Conservation (phyloP, 2,888 invertebrate genomes). For the Mycalesis mineus region DNA sequence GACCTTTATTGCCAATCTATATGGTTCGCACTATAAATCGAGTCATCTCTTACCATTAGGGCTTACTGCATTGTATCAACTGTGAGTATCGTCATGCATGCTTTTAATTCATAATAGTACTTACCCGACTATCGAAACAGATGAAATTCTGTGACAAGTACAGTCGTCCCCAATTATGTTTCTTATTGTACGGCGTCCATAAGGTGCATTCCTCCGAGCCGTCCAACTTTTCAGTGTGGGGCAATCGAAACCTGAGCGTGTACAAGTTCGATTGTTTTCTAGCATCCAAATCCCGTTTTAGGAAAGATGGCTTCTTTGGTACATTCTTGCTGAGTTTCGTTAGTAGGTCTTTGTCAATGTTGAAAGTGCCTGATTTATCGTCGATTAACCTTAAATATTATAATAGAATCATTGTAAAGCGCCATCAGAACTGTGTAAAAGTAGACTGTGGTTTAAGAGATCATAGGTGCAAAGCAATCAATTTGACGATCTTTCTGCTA, state of each 20-base stretch:
- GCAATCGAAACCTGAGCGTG: constrained; percentile 89
- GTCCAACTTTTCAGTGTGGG: constrained; percentile 93
- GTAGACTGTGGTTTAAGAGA: too few relatives aligned
- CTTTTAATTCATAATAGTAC: too few relatives aligned
- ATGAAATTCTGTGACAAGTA: constrained; percentile 96
- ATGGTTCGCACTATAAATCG: too few relatives aligned
- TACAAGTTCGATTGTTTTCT: constrained; percentile 95
- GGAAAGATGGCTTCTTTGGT: constrained; percentile 92
- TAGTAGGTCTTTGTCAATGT: constrained; percentile 91
- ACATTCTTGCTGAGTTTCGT: constrained; percentile 91
- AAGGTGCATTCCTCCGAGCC: constrained; percentile 94
- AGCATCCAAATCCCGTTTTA: constrained; percentile 97
- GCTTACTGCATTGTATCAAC: too few relatives aligned
- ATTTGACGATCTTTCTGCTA: too few relatives aligned
- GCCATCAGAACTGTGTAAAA: too few relatives aligned
- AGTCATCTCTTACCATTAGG: too few relatives aligned
- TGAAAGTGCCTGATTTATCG: constrained; percentile 91
- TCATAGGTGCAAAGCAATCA: too few relatives aligned
- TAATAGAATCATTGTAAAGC: too few relatives aligned
- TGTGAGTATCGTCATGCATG: too few relatives aligned
- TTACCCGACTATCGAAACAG: constrained; percentile 96
- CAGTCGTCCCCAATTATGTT: constrained; percentile 90
- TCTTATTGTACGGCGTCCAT: constrained; percentile 97
- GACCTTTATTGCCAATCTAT: too few relatives aligned
- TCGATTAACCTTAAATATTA: constrained; percentile 84